Evolutionary conservation across 2,888 invertebrate genomes (phyloP).

Genomic region (Apoderus coryli): DNA sequence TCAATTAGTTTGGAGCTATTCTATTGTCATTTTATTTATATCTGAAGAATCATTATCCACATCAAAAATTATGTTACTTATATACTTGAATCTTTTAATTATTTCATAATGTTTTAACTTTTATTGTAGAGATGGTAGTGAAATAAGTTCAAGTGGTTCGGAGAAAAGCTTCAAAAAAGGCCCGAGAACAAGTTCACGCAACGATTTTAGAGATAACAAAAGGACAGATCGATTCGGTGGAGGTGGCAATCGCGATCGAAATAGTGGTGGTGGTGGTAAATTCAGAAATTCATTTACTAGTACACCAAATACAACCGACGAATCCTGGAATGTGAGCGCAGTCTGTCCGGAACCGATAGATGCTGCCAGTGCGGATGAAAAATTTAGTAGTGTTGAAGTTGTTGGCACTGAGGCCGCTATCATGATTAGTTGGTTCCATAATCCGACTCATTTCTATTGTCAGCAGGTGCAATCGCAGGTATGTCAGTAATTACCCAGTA

Average conservation of each 20-base stretch:
- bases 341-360: slow-evolving; percentile 18
- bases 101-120: no score
- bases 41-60: no score
- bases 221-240: slow-evolving; percentile 11
- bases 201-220: no score
- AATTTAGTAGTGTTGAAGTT: slow-evolving; percentile 23
- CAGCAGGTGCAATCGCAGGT: slow-evolving; percentile 25
- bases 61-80: no score
- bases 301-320: slow-evolving; percentile 12
- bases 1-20: no score
- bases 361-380: slow-evolving; percentile 21
- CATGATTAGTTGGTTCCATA: slow-evolving; percentile 59
- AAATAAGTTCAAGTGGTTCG: slow-evolving; percentile 26
- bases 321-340: slow-evolving; percentile 22
- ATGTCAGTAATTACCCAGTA: no score
- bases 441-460: slow-evolving; percentile 54
- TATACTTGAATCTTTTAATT: no score
- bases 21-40: no score
- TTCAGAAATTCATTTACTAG: slow-evolving; percentile 11
- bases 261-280: slow-evolving; percentile 3
- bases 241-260: slow-evolving; percentile 7
- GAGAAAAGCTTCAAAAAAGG: slow-evolving; percentile 25
- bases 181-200: slow-evolving; percentile 20
- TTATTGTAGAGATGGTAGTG: slow-evolving; percentile 24
- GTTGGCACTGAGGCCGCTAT: slow-evolving; percentile 39